Conservation (phyloP, 2,113 vertebrate species). For the Sitta europaea region DNA sequence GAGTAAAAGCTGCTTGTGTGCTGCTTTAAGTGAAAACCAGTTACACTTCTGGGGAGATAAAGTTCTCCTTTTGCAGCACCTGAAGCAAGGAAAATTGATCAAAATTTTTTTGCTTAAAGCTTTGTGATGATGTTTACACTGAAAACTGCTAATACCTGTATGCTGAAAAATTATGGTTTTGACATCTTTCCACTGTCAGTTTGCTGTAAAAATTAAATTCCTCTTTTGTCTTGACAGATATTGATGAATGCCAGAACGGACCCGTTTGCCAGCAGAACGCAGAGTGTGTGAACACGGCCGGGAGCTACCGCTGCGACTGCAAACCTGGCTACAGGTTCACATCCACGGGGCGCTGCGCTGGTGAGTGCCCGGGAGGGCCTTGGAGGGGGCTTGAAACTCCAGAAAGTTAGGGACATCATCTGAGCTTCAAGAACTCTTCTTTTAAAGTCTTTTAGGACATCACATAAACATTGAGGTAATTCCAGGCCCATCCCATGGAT, state of each 20-base stretch:
- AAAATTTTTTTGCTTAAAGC: neutral
- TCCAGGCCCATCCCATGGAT: neutral
- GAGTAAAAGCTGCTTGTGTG: neutral
- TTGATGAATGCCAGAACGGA: slow-evolving; percentile 96
- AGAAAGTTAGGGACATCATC: neutral
- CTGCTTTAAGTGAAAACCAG: neutral
- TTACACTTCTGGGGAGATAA: neutral
- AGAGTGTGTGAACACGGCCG: slow-evolving; percentile 88
- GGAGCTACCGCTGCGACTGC: slow-evolving; percentile 94
- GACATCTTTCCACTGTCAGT: neutral
- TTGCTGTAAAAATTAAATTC: neutral
- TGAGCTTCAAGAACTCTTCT: neutral
- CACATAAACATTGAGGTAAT: neutral
- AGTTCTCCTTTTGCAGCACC: neutral
- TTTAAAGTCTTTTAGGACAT: neutral
- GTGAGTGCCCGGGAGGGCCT: slow-evolving; percentile 63
- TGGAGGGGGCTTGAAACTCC: neutral
- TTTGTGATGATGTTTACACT: neutral
- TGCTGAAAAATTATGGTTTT: neutral
- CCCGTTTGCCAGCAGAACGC: slow-evolving; percentile 93
- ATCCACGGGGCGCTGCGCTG: slow-evolving; percentile 85
- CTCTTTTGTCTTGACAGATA: slow-evolving; percentile 74
- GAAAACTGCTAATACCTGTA: neutral
- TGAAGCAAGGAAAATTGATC: neutral
- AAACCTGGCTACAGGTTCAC: slow-evolving; percentile 91